Conservation (phyloP, 2,113 vertebrate genomes). For the Apodemus sylvaticus region DNA sequence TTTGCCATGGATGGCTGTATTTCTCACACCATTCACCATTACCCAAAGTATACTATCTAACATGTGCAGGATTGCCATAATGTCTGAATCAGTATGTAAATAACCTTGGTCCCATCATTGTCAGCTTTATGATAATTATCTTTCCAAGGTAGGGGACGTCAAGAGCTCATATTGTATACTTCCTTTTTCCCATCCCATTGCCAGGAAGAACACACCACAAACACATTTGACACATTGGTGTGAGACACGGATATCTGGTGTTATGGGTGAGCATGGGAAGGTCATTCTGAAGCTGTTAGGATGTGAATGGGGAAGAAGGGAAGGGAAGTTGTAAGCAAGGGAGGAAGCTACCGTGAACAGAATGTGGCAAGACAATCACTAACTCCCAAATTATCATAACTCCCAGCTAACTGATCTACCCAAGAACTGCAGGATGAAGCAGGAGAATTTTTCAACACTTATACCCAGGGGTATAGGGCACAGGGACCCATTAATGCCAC, state of each 20-base stretch:
- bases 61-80: background rate
- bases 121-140: background rate
- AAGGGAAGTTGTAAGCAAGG: background rate
- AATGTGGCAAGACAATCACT: background rate
- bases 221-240: fast-evolving
- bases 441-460: background rate
- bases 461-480: background rate
- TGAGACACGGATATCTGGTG: fast-evolving
- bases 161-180: background rate
- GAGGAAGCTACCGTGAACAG: background rate
- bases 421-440: background rate
- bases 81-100: background rate
- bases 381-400: background rate
- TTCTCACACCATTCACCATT: background rate
- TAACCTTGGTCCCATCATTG: background rate
- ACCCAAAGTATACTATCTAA: background rate
- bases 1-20: background rate
- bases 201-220: background rate
- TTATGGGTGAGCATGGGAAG: background rate
- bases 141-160: background rate
- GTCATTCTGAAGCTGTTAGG: background rate
- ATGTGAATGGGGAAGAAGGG: background rate
- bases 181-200: background rate
- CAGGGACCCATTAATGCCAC: background rate
- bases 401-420: background rate